phyloP scores from a whole-genome alignment of 1,140 invertebrate genomes.

The Hyphantria cunea region DNA sequence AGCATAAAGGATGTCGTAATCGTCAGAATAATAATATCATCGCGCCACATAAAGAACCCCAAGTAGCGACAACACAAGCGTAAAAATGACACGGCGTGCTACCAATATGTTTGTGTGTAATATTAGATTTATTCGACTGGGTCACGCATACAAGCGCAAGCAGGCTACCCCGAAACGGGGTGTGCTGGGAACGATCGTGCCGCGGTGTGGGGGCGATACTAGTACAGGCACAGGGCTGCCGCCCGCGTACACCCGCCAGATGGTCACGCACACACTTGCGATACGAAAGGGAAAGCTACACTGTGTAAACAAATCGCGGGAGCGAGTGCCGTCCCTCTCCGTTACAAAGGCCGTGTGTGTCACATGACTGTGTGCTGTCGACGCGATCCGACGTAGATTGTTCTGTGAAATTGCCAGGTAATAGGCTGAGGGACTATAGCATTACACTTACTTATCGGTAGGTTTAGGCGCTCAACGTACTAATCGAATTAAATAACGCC shows the following conservation, averaged over 20 bases:
- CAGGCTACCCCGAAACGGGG: slow-evolving; percentile 67
- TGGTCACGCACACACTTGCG: slow-evolving; percentile 67
- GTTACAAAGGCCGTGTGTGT: slow-evolving; percentile 69
- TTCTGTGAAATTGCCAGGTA: slow-evolving; percentile 81
- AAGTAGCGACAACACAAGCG: slow-evolving; percentile 79
- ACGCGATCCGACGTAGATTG: slow-evolving; percentile 72
- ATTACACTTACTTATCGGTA: slow-evolving; percentile 78
- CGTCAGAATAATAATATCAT: slow-evolving; percentile 81
- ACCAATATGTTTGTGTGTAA: slow-evolving; percentile 80
- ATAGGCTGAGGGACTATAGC: slow-evolving; percentile 77
- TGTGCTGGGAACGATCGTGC: slow-evolving; percentile 42
- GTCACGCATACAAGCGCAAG: slow-evolving; percentile 65
- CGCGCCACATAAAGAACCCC: slow-evolving; percentile 77
- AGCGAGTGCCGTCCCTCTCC: slow-evolving; percentile 67
- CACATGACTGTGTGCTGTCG: slow-evolving; percentile 71
- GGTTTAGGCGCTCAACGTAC: slow-evolving; percentile 68
- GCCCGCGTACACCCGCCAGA: slow-evolving; percentile 60
- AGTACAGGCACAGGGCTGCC: slow-evolving; percentile 52
- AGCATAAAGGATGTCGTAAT: slow-evolving; percentile 80
- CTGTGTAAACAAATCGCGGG: slow-evolving; percentile 78
- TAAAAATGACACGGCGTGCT: slow-evolving; percentile 79
- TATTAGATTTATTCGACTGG: slow-evolving; percentile 80
- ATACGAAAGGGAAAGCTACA: slow-evolving; percentile 78
- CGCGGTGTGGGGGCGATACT: slow-evolving; percentile 63
- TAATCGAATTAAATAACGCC: slow-evolving; percentile 76